Percentiles rank a stretch among this genome's conserved stretches.
Conservation (phyloP, 92 coral and sea anemone genomes). For the Heteractis magnifica region DNA sequence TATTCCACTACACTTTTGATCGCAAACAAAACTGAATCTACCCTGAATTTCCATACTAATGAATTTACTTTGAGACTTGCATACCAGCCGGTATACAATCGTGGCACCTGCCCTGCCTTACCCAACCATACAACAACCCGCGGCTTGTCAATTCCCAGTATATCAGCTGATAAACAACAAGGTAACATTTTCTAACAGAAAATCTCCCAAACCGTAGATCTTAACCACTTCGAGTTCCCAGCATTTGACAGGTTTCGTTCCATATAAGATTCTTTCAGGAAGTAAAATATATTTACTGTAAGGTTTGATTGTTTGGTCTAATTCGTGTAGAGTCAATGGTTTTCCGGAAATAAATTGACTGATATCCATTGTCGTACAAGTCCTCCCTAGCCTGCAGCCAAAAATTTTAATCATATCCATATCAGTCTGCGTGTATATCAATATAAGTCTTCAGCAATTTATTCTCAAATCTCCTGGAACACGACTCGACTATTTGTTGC, state of each 20-base stretch:
- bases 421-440: neutral
- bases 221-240: neutral
- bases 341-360: slow-evolving; percentile 26
- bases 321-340: slow-evolving; percentile 5
- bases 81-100: slow-evolving; percentile 30
- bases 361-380: neutral
- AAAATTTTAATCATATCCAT: neutral
- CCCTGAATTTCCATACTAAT: slow-evolving; percentile 33
- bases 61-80: slow-evolving; percentile 10
- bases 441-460: neutral
- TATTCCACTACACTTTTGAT: neutral
- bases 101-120: slow-evolving; percentile 12
- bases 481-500: neutral
- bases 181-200: neutral
- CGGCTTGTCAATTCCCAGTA: slow-evolving; percentile 9
- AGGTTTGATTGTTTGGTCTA: slow-evolving; percentile 11
- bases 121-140: slow-evolving; percentile 15
- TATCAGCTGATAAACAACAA: neutral
- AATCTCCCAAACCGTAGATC: neutral
- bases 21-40: slow-evolving; percentile 17
- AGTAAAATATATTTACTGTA: neutral
- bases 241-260: neutral
- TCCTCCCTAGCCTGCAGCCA: neutral
- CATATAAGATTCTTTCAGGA: neutral
- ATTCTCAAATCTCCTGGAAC: neutral